These are phyloP conservation scores for Mercenaria mercenaria DNA, from an alignment of 1,140 invertebrate genomes.

Conservation along the genomic window DNA sequence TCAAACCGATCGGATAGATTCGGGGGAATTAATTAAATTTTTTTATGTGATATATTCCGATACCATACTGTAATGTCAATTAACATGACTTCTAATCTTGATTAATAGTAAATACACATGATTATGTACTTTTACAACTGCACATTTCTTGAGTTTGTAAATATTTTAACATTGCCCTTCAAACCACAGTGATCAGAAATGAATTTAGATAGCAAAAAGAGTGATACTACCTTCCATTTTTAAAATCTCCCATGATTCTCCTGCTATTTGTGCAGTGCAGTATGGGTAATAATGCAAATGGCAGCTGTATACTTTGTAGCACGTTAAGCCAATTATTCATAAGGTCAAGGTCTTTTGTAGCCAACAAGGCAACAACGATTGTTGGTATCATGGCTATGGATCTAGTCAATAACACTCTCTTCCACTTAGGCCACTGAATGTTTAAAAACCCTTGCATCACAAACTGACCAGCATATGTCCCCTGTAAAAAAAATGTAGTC, in stretches of 20 bases:
- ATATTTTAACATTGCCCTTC: too few relatives aligned
- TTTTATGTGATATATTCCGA: too few relatives aligned
- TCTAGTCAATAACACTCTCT: slow-evolving; percentile 94
- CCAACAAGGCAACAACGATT: slow-evolving; percentile 91
- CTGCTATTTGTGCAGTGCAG: slow-evolving; percentile 94
- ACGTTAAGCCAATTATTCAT: slow-evolving; percentile 96
- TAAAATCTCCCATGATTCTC: slow-evolving; percentile 90
- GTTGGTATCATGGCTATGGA: slow-evolving; percentile 96
- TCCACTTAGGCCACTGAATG: slow-evolving; percentile 95
- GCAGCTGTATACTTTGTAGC: slow-evolving; percentile 93
- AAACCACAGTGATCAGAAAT: too few relatives aligned
- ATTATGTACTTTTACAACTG: too few relatives aligned
- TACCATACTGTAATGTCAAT: too few relatives aligned
- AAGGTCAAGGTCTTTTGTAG: slow-evolving; percentile 91
- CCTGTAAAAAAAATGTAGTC: slow-evolving; percentile 70
- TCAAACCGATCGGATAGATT: too few relatives aligned
- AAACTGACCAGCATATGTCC: slow-evolving; percentile 82
- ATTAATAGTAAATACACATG: too few relatives aligned
- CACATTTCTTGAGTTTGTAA: too few relatives aligned
- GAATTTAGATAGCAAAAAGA: too few relatives aligned
- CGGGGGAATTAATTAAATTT: too few relatives aligned
- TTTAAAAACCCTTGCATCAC: slow-evolving; percentile 92
- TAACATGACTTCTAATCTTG: too few relatives aligned
- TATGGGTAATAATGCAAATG: slow-evolving; percentile 92
- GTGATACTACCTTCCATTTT: slow-evolving; percentile 82